Conservation (phyloP, 2,888 invertebrate genomes). For the Polia nebulosa region DNA sequence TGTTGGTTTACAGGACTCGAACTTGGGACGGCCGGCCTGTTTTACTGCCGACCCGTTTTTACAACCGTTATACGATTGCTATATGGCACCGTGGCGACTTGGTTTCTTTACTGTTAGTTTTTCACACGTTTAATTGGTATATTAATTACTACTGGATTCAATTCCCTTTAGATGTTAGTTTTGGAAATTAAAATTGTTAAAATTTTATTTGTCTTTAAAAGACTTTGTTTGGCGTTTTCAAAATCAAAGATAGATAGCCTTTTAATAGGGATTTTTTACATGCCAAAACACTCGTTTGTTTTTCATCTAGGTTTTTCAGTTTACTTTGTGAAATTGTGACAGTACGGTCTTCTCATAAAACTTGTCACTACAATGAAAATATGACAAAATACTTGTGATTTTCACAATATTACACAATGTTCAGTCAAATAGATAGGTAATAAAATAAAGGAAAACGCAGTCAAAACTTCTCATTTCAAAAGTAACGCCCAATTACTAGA, state of each 20-base stretch:
- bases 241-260: not conserved
- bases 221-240: not conserved
- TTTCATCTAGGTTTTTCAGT: not conserved
- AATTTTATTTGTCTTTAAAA: not conserved
- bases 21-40: slow-evolving; percentile 86
- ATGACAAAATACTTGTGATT: slow-evolving; percentile 33
- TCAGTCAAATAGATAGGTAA: slow-evolving; percentile 29
- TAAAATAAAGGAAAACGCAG: slow-evolving; percentile 55
- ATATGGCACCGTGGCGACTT: slow-evolving; percentile 51
- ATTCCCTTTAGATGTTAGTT: slow-evolving; percentile 25
- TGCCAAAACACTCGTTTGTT: not conserved
- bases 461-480: slow-evolving; percentile 56
- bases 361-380: not conserved
- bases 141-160: slow-evolving; percentile 59
- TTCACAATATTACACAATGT: slow-evolving; percentile 19
- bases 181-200: not conserved
- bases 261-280: not conserved
- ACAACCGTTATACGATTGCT: slow-evolving; percentile 82
- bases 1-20: slow-evolving; percentile 88
- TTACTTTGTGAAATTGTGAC: not conserved
- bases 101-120: slow-evolving; percentile 68
- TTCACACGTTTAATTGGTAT: slow-evolving; percentile 74
- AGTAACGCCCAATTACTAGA: slow-evolving; percentile 40
- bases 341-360: not conserved
- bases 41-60: slow-evolving; percentile 85